Conservation (phyloP, 2,113 vertebrate genomes). For the Pachycephala philippinensis region DNA sequence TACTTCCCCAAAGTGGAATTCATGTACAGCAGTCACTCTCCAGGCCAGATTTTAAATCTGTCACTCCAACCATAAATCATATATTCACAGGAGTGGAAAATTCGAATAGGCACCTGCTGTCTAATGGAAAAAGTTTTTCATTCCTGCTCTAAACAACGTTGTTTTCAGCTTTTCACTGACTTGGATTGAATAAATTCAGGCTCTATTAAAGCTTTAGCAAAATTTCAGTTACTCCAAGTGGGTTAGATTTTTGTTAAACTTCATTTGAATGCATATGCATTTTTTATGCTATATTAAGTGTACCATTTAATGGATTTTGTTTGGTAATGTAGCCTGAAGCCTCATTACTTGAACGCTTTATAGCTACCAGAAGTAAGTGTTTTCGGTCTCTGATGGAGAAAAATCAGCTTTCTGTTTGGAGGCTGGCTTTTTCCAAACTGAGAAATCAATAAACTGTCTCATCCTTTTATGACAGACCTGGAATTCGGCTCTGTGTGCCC, state of each 20-base stretch:
- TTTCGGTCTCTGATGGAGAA: not conserved
- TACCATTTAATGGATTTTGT: constrained; percentile 22
- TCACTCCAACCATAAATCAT: not conserved
- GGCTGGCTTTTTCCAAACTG: not conserved
- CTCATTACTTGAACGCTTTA: constrained; percentile 21
- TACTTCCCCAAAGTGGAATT: not conserved
- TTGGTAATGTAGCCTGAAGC: constrained; percentile 13
- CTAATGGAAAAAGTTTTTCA: constrained; percentile 19
- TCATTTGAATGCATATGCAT: not conserved
- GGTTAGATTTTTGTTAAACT: constrained; percentile 3
- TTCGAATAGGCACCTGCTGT: not conserved
- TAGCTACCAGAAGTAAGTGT: not conserved
- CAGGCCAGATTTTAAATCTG: not conserved
- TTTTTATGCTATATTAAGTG: constrained; percentile 6
- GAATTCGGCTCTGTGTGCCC: not conserved
- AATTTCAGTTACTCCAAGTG: not conserved
- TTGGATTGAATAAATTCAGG: not conserved
- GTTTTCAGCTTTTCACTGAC: not conserved
- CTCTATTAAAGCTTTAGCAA: not conserved
- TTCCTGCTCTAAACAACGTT: not conserved
- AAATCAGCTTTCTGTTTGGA: not conserved
- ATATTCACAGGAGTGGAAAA: not conserved
- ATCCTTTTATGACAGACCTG: not conserved
- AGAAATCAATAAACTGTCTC: not conserved
- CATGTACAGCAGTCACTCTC: not conserved